A percentile compares a stretch with the other conserved stretches of the same genome.
phyloP scores from a whole-genome alignment of 2,797 vertebrate genomes.

The Florisuga fusca region DNA sequence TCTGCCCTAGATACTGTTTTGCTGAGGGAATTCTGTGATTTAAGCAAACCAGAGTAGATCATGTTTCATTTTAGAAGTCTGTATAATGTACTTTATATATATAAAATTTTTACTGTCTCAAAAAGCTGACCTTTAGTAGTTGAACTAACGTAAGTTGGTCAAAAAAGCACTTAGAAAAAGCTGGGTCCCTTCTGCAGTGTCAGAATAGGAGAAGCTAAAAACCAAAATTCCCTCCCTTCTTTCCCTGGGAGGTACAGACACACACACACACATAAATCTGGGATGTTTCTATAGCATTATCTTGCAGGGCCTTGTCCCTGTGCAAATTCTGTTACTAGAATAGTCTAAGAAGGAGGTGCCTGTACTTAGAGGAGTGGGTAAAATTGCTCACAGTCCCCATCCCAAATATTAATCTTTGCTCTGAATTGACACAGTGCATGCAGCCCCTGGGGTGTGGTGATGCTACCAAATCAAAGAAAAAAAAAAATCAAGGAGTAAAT shows the following conservation, averaged over 20 bases:
- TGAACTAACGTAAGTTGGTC: not conserved
- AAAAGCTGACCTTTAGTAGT: not conserved
- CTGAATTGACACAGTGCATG: not conserved
- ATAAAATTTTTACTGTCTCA: not conserved
- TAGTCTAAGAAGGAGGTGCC: not conserved
- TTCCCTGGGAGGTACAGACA: not conserved
- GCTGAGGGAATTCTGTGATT: not conserved
- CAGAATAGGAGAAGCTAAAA: not conserved
- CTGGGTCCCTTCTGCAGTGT: not conserved
- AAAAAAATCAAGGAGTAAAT: not conserved
- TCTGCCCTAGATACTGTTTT: not conserved
- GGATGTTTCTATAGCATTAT: not conserved
- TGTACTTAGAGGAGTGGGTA: not conserved
- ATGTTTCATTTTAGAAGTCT: not conserved
- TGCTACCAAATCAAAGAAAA: not conserved
- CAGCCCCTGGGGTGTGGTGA: not conserved
- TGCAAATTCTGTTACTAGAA: not conserved
- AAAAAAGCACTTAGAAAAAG: not conserved
- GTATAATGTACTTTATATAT: not conserved
- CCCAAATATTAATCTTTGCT: not conserved
- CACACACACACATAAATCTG: not conserved
- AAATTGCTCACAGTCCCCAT: not conserved
- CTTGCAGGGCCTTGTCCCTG: not conserved
- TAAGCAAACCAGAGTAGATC: not conserved
- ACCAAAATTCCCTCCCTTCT: not conserved